phyloP scores from a whole-genome alignment of 1,140 invertebrate genomes.

The Brachionus angularis region DNA sequence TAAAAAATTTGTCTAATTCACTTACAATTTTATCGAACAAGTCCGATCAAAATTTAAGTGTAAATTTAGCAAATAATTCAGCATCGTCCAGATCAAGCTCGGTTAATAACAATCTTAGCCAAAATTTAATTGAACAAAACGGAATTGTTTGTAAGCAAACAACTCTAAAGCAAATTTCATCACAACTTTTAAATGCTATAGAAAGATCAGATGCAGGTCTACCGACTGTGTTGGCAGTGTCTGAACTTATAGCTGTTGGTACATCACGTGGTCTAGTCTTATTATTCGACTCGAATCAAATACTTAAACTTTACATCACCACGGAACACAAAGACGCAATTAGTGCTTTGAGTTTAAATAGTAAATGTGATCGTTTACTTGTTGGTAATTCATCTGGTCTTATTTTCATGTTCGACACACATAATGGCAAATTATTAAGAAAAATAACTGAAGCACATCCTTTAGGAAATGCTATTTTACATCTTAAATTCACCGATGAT shows the following conservation, averaged over 20 bases:
- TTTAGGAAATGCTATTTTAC: constrained; percentile 76
- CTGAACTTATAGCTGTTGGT: constrained; percentile 76
- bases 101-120: neutral
- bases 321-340: constrained; percentile 68
- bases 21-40: neutral
- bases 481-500: constrained; percentile 75
- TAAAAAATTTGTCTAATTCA: neutral
- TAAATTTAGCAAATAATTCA: neutral
- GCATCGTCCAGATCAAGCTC: neutral
- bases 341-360: constrained; percentile 76
- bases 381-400: constrained; percentile 81
- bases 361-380: constrained; percentile 76
- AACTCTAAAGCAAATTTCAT: constrained; percentile 13
- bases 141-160: constrained; percentile 35
- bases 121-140: constrained; percentile 14
- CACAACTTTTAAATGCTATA: constrained; percentile 47
- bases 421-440: constrained; percentile 66
- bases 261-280: constrained; percentile 86
- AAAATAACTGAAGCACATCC: constrained; percentile 75
- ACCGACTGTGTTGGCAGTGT: constrained; percentile 72
- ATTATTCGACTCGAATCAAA: constrained; percentile 68
- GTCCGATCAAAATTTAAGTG: neutral
- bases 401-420: constrained; percentile 62
- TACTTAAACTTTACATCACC: constrained; percentile 54
- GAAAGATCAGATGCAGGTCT: constrained; percentile 81